A percentile compares a stretch with the other conserved stretches of the same genome.
phyloP scores from a whole-genome alignment of 2,888 invertebrate genomes.

The Tipula unca region DNA sequence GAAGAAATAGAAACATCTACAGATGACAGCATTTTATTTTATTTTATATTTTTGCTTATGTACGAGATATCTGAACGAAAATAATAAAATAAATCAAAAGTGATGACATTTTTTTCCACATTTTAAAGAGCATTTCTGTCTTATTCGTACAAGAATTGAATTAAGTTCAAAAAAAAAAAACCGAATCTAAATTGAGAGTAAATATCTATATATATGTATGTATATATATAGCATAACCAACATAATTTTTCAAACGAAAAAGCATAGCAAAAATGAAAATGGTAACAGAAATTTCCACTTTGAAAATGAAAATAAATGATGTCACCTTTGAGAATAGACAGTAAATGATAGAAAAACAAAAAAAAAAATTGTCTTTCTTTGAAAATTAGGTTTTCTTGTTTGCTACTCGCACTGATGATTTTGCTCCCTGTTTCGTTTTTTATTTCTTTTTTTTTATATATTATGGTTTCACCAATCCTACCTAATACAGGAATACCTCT shows the following conservation, averaged over 20 bases:
- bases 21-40: neutral
- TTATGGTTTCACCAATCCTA: neutral
- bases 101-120: neutral
- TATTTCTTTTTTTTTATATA: neutral
- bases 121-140: neutral
- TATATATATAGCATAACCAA: no score
- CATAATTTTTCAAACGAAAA: neutral
- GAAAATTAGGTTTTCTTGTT: slow-evolving; percentile 8
- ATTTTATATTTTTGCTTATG: neutral
- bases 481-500: neutral
- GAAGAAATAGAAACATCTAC: neutral
- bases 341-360: neutral
- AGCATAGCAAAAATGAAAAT: neutral
- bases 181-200: neutral
- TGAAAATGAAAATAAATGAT: slow-evolving; percentile 4
- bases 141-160: neutral
- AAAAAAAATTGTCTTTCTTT: slow-evolving; percentile 8
- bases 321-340: slow-evolving; percentile 8
- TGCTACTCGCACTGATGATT: neutral
- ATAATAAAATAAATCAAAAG: neutral
- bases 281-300: neutral
- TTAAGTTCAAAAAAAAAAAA: neutral
- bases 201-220: neutral
- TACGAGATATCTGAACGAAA: neutral
- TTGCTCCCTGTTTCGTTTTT: neutral